Evolutionary conservation across 2,888 invertebrate genomes (phyloP), one percentile per base, ranked within the genome.

Genomic region (Eumerus sabulonum): DNA sequence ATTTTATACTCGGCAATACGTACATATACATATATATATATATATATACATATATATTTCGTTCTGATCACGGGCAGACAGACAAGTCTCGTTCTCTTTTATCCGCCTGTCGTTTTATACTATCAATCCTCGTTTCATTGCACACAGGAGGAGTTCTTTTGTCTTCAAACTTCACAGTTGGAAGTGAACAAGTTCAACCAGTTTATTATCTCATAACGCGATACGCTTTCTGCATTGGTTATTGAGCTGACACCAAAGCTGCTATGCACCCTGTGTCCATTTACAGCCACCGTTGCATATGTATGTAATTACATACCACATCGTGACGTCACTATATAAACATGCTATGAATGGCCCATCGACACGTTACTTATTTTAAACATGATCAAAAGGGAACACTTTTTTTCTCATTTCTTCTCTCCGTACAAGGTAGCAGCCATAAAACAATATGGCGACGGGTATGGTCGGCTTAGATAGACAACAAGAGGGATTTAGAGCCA

Each of bases 151-250:
- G n/a, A n/a, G 27, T 27, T 27, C 27, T 7, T 27, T 7, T 27
- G 27, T 27, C 27, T 4, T 27, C 27, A 27, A 7, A 27, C 27
- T 27, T 27, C 27, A 27, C 64, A 47, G 60, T 68, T 68, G 47
- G 50, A 71, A 76, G 57, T 36, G 42, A 77, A 77, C 77, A 66
- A 72, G 72, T 72, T 73, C 77, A 77, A 77, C 77, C 73, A 73
- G 77, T 73, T 77, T 77, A 73, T 72, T 77, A 68, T 68, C 77
- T 77, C 77, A 77, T 77, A 51, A n/a, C n/a, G 51, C 73, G 77
- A 77, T 77, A 77, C 53, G 67, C 67, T 73, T 77, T 77, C 67
- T 73, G 73, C 77, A 62, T 72, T 44, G 60, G 50, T 40, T 62
- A 1, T 7, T 9, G 27, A 40, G 40, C 12, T n/a, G 40, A 40